Evolutionary conservation across 2,113 vertebrate species (phyloP), one percentile per base, ranked within the genome.

Genomic region (Gopherus evgoodei): DNA sequence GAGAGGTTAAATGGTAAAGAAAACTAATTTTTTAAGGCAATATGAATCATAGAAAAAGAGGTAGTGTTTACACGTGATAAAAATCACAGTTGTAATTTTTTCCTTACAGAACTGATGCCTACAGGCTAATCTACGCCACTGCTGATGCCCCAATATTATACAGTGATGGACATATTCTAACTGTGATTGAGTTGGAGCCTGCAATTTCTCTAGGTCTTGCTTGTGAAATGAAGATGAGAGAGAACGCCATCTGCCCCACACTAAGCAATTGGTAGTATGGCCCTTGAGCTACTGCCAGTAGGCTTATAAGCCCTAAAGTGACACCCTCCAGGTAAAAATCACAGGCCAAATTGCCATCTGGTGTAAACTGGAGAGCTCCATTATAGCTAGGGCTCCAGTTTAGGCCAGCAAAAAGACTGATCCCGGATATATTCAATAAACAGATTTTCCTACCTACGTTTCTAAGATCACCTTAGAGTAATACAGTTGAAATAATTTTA

Each of bases 1-100:
- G 97, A 88, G 94, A 98, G 97, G 98, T 96, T 96, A 98, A 97
- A 97, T 94, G 97, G 95, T 97, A 98, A 98, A 98, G 97, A 96
- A 95, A 96, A 96, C 96, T 97, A 97, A 98, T 98, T 97, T 98
- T 96, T 97, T 96, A 96, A 97, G 95, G 97, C 96, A 98, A 97
- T 97, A 96, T 93, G 96, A 98, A 98, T 97, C 97, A 96, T 89
- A 97, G 88, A 93, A 96, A 94, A 31, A 97, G 96, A 97, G 81
- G 79, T 86, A 93, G 97, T 95, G 96, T 87, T 87, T 83, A 93
- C 96, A 96, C n/a, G 93, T 11, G 59, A 93, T 95, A 94, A 93
- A 96, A 95, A 84, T 93, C 95, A 84, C 92, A 94, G 94, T 86
- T 91, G 95, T 97, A 87, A 97, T 97, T 97, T 98, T 94, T 84